Percentiles rank a stretch among this genome's conserved stretches.
Evolutionary conservation across 2,888 invertebrate species (phyloP).

Genomic region (Phoenoteleia sp.): DNA sequence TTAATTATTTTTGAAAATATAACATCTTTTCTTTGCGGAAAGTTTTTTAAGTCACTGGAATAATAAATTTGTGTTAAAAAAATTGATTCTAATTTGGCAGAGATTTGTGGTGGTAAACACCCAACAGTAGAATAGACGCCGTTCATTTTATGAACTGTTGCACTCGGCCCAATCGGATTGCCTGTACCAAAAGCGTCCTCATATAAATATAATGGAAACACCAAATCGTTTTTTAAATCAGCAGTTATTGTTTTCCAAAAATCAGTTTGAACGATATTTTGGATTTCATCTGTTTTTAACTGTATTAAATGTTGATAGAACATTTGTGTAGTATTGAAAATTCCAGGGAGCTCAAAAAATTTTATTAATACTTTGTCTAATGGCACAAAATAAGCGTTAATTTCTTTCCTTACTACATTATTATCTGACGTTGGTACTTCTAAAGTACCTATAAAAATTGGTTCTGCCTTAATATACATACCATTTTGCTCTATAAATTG

Average conservation of each 20-base stretch:
- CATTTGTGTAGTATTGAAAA: not conserved
- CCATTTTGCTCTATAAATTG: not conserved
- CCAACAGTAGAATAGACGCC: constrained; percentile 18
- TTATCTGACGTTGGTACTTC: not conserved
- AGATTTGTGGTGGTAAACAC: constrained; percentile 27
- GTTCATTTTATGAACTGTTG: constrained; percentile 42
- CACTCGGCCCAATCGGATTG: constrained; percentile 9
- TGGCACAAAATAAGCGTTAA: constrained; percentile 11
- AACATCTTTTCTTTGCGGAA: not conserved
- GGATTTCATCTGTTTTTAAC: not conserved
- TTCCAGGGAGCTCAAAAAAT: not conserved
- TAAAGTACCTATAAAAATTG: constrained; percentile 19
- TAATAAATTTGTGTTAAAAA: constrained; percentile 31
- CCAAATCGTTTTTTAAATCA: constrained; percentile 1
- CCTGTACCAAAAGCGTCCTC: constrained; percentile 39
- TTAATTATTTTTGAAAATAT: constrained; percentile 13
- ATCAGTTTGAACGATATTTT: constrained; percentile 35
- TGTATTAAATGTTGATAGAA: not conserved
- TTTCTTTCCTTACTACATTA: constrained; percentile 1
- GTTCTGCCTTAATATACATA: constrained; percentile 16
- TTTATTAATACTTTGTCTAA: constrained; percentile 24
- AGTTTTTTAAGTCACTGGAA: not conserved
- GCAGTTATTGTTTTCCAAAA: constrained; percentile 26
- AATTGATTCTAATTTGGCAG: constrained; percentile 14
- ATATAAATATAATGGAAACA: constrained; percentile 36